These are phyloP conservation scores for Scomber scombrus DNA, from an alignment of 2,113 vertebrate species.

Conservation along the genomic window DNA sequence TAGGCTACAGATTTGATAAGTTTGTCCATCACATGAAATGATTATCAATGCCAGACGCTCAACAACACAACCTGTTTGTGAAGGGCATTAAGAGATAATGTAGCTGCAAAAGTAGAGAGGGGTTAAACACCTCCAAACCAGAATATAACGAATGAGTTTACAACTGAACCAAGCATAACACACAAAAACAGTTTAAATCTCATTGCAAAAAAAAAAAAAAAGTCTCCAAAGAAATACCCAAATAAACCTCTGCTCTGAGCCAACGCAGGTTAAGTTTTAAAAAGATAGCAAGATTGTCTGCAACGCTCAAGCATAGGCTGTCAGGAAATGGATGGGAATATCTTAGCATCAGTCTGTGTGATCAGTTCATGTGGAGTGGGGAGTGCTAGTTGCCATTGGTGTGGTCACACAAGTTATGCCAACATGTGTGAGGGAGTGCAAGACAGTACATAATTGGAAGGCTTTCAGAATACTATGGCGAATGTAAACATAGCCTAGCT, in stretches of 20 bases:
- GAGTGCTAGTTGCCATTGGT: conserved; percentile 60
- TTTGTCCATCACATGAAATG: conserved; percentile 67
- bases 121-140: conserved; percentile 25
- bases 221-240: conserved; percentile 32
- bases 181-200: conserved; percentile 54
- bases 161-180: conserved; percentile 47
- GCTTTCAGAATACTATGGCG: conserved; percentile 83
- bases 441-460: conserved; percentile 79
- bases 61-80: conserved; percentile 38
- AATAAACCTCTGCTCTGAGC: conserved; percentile 35
- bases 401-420: conserved; percentile 61
- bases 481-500: conserved; percentile 85
- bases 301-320: conserved; percentile 65
- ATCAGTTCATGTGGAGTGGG: conserved; percentile 50
- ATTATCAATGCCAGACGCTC: conserved; percentile 59
- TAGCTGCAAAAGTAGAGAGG: conserved; percentile 36
- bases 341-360: conserved; percentile 47
- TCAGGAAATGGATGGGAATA: conserved; percentile 50
- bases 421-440: conserved; percentile 78
- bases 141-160: conserved; percentile 43
- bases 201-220: conserved; percentile 34
- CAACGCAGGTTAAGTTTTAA: conserved; percentile 20
- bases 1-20: conserved; percentile 77
- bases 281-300: conserved; percentile 73
- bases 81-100: conserved; percentile 43